Evolutionary conservation across 2,888 invertebrate genomes (phyloP).

Genomic region (Lydus trimaculatus): DNA sequence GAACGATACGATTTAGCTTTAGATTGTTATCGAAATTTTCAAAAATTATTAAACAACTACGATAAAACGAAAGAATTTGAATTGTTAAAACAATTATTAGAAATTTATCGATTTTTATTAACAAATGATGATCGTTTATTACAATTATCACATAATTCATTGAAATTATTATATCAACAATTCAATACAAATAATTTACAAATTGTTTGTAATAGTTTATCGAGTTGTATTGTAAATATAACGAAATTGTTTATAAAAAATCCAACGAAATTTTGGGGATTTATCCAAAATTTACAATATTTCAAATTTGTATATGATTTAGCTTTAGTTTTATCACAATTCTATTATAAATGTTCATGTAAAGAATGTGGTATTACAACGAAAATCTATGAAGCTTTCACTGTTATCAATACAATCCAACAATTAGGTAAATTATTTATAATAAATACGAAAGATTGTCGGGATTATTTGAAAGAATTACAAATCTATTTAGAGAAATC

Average conservation of each 20-base stretch:
- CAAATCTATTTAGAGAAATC: conserved; percentile 10
- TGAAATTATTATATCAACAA: conserved; percentile 9
- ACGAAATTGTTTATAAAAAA: background rate
- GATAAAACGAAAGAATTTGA: background rate
- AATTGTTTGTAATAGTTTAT: conserved; percentile 13
- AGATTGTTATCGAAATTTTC: background rate
- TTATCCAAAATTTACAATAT: background rate
- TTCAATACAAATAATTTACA: conserved; percentile 7
- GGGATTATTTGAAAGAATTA: background rate
- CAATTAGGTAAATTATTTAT: background rate
- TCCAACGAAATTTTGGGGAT: background rate
- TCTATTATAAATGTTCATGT: conserved; percentile 9
- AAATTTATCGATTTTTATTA: background rate
- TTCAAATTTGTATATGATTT: conserved; percentile 14
- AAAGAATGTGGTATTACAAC: background rate
- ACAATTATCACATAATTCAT: conserved; percentile 9
- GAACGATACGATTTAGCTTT: background rate
- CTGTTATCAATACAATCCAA: background rate
- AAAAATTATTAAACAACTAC: background rate
- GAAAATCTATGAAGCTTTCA: conserved; percentile 5
- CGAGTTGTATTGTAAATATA: background rate
- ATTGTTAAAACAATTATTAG: conserved; percentile 6
- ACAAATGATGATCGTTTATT: background rate
- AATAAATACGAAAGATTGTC: background rate
- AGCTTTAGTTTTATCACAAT: conserved; percentile 7